Percentiles rank a stretch among this genome's conserved stretches.
phyloP scores from a whole-genome alignment of 2,797 vertebrate genomes.

The Tragelaphus eurycerus region DNA sequence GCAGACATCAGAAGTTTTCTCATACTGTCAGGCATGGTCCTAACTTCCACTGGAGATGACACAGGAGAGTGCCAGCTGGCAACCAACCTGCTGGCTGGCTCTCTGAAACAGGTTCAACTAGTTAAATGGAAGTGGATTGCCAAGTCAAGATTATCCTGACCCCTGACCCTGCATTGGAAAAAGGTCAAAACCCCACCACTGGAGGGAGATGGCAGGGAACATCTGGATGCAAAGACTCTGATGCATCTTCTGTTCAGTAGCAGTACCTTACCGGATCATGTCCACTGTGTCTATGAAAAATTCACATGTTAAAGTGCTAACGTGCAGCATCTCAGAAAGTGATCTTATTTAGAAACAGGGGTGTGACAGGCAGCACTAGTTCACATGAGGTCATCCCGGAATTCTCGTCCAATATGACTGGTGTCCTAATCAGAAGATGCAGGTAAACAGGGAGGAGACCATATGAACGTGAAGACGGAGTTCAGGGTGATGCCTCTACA shows the following conservation, averaged over 20 bases:
- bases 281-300: neutral
- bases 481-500: neutral
- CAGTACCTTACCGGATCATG: neutral
- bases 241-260: neutral
- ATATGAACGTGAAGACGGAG: neutral
- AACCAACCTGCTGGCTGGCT: neutral
- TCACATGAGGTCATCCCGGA: neutral
- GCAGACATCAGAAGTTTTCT: neutral
- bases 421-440: neutral
- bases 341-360: neutral
- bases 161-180: neutral
- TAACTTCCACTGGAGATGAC: neutral
- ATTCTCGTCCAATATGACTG: neutral
- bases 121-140: neutral
- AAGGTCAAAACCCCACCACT: neutral
- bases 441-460: neutral
- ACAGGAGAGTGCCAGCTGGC: neutral
- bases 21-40: neutral
- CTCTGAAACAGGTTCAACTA: slow-evolving; percentile 34
- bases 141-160: slow-evolving; percentile 23
- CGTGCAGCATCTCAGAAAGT: neutral
- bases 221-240: neutral
- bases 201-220: neutral
- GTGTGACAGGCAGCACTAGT: neutral
- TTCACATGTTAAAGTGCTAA: neutral